Evolutionary conservation across 2,113 vertebrate genomes (phyloP).

Genomic region (Riparia riparia): DNA sequence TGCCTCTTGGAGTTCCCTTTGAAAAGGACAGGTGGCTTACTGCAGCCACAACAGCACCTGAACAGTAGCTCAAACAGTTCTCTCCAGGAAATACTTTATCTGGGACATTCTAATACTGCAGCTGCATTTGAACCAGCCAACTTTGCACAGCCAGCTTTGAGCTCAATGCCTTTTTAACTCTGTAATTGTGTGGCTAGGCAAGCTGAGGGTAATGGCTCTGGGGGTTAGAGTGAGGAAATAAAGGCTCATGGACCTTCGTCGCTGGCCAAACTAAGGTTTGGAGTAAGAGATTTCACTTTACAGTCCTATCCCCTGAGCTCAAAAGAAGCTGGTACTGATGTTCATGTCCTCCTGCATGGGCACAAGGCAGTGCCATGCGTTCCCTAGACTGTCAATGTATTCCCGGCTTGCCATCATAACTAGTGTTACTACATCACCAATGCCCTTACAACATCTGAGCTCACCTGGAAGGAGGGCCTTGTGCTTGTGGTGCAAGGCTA

Average conservation of each 20-base stretch:
- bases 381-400: fast-evolving
- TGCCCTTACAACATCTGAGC: fast-evolving
- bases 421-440: too few species aligned
- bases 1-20: not conserved
- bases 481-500: not conserved
- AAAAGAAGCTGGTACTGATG: not conserved
- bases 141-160: not conserved
- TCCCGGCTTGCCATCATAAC: not conserved
- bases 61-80: not conserved
- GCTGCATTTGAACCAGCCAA: not conserved
- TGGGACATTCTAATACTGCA: not conserved
- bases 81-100: not conserved
- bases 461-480: not conserved
- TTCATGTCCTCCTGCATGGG: not conserved
- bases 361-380: too few species aligned
- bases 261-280: not conserved
- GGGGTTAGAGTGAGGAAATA: not conserved
- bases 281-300: not conserved
- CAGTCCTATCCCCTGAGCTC: fast-evolving
- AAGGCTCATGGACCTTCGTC: not conserved
- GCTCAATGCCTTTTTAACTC: not conserved
- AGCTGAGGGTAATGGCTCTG: not conserved
- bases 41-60: not conserved
- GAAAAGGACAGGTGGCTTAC: not conserved
- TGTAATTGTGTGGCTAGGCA: not conserved